A percentile compares a stretch with the other conserved stretches of the same genome.
These are phyloP conservation scores for Teleopsis dalmanni DNA, from an alignment of 1,140 invertebrate species.

Conservation along the genomic window DNA sequence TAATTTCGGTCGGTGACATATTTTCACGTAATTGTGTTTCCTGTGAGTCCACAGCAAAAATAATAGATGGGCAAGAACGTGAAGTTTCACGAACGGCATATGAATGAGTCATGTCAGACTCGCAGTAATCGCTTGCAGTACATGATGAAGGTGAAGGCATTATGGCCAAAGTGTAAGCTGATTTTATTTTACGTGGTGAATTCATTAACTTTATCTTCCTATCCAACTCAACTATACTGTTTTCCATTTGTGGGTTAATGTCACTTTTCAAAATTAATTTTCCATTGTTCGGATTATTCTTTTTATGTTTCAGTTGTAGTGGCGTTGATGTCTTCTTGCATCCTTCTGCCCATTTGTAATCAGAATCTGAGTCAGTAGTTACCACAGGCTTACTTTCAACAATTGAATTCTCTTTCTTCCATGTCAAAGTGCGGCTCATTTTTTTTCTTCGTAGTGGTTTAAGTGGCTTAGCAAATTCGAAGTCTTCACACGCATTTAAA, in stretches of 20 bases:
- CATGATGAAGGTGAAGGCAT: conserved; percentile 32
- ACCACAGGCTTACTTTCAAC: conserved; percentile 24
- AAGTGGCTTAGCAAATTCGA: conserved; percentile 26
- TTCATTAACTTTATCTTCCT: conserved; percentile 23
- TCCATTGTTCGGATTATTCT: not conserved
- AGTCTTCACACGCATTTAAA: conserved; percentile 8
- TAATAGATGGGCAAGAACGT: not conserved
- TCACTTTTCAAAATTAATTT: not conserved
- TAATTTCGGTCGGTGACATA: too few species aligned
- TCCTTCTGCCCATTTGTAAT: conserved; percentile 17
- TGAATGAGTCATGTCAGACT: not conserved
- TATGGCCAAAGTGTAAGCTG: conserved; percentile 28
- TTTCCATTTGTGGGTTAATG: not conserved
- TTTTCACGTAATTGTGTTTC: too few species aligned
- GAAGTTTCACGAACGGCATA: not conserved
- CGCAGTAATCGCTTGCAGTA: conserved; percentile 24
- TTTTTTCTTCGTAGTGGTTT: conserved; percentile 40
- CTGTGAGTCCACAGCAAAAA: too few species aligned
- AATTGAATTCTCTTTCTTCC: conserved; percentile 38
- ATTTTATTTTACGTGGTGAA: conserved; percentile 32
- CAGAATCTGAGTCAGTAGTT: conserved; percentile 32
- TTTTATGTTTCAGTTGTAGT: not conserved
- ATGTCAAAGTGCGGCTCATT: conserved; percentile 33
- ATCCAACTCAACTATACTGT: conserved; percentile 13
- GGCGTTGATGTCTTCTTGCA: not conserved